Conservation (phyloP, 2,888 invertebrate genomes). For the Clivina fossor region DNA sequence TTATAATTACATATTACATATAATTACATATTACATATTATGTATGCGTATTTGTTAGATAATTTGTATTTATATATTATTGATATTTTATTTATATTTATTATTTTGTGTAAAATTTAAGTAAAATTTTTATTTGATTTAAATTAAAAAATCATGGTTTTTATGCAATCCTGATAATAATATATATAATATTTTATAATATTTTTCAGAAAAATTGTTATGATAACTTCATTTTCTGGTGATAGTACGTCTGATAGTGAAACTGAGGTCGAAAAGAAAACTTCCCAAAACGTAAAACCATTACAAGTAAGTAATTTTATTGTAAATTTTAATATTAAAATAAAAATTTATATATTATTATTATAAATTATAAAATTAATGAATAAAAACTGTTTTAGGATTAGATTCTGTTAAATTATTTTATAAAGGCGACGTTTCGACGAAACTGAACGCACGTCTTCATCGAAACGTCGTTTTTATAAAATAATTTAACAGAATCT, state of each 20-base stretch:
- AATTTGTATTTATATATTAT: constrained; percentile 1
- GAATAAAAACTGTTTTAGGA: not conserved
- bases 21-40: too few species aligned
- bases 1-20: too few species aligned
- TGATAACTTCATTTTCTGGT: constrained; percentile 61
- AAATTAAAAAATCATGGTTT: constrained; percentile 3
- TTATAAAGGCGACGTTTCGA: too few species aligned
- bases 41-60: not conserved
- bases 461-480: too few species aligned
- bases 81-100: not conserved
- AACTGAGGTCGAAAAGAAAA: constrained; percentile 45
- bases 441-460: too few species aligned
- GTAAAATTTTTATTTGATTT: not conserved
- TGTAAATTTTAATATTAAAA: constrained; percentile 28
- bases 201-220: constrained; percentile 57
- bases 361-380: constrained; percentile 27
- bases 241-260: constrained; percentile 54
- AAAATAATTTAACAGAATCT: too few species aligned
- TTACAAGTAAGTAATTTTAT: constrained; percentile 16
- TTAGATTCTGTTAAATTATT: too few species aligned
- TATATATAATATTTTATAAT: too few species aligned
- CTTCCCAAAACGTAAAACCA: constrained; percentile 4
- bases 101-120: not conserved
- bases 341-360: constrained; percentile 40
- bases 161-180: constrained; percentile 2